phyloP scores from a whole-genome alignment of 2,888 invertebrate genomes.

The Rotaria socialis region DNA sequence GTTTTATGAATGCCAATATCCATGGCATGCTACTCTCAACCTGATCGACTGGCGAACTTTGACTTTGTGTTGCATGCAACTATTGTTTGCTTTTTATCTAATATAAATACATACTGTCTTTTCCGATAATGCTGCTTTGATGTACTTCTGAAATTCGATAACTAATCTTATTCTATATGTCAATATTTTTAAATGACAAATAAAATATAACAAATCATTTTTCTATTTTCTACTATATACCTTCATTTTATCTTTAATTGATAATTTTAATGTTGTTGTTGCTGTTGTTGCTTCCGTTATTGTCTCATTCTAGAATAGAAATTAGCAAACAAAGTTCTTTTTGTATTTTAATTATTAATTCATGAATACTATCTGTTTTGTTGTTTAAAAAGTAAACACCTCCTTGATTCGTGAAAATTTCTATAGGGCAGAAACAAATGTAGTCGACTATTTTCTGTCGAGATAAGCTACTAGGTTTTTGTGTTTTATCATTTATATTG shows the following conservation, averaged over 20 bases:
- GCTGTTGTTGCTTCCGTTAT: not conserved
- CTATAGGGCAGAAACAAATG: not conserved
- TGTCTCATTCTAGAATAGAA: not conserved
- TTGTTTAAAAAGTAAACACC: no score
- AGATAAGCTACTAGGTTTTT: no score
- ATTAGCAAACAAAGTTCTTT: not conserved
- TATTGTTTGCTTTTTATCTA: not conserved
- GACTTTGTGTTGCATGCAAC: not conserved
- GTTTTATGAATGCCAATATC: not conserved
- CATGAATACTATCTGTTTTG: no score
- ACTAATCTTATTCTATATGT: not conserved
- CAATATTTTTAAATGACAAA: not conserved
- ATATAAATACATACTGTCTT: not conserved
- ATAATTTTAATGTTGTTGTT: not conserved
- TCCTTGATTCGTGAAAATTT: no score
- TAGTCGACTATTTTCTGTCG: not conserved
- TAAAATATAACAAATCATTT: not conserved
- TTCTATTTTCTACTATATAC: not conserved
- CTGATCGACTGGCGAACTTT: not conserved
- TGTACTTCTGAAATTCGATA: not conserved
- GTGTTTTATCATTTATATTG: no score
- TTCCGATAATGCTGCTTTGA: not conserved
- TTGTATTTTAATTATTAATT: no score
- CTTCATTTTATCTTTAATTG: not conserved
- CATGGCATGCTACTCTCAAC: not conserved